Evolutionary conservation across 2,888 invertebrate genomes (phyloP).

Genomic region (Omphaloscelis lunosa): DNA sequence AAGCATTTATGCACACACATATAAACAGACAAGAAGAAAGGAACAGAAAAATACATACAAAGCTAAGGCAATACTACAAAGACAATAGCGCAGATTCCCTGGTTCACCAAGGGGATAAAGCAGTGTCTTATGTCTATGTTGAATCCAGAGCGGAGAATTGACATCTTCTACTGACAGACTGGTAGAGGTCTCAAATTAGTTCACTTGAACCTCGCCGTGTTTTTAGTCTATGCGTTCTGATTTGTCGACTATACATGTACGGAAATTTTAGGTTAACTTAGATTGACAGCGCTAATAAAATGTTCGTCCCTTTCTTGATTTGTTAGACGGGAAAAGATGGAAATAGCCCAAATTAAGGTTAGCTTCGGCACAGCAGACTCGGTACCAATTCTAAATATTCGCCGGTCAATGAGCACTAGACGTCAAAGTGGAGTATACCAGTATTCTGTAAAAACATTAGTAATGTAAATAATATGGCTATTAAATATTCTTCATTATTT

Average conservation of each 20-base stretch:
- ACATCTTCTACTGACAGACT: not conserved
- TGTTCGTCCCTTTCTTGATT: not conserved
- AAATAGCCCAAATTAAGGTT: not conserved
- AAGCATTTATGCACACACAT: no score
- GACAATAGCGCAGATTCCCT: not conserved
- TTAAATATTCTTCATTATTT: constrained; percentile 71
- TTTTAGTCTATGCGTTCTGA: not conserved
- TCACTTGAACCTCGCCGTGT: no score
- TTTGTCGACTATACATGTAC: not conserved
- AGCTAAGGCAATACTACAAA: no score
- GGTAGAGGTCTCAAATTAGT: no score
- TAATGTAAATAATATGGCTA: constrained; percentile 84
- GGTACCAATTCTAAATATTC: constrained; percentile 24
- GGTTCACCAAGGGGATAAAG: not conserved
- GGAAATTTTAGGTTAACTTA: not conserved
- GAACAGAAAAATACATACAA: no score
- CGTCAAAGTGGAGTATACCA: constrained; percentile 44
- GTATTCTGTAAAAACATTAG: constrained; percentile 60
- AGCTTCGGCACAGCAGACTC: not conserved
- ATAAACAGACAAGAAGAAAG: no score
- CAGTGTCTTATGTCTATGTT: not conserved
- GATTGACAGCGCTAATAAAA: not conserved
- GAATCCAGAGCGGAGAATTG: not conserved
- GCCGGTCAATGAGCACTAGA: constrained; percentile 48
- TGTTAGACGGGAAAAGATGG: not conserved